Conservation (phyloP, 2,113 vertebrate genomes). For the Anolis carolinensis region DNA sequence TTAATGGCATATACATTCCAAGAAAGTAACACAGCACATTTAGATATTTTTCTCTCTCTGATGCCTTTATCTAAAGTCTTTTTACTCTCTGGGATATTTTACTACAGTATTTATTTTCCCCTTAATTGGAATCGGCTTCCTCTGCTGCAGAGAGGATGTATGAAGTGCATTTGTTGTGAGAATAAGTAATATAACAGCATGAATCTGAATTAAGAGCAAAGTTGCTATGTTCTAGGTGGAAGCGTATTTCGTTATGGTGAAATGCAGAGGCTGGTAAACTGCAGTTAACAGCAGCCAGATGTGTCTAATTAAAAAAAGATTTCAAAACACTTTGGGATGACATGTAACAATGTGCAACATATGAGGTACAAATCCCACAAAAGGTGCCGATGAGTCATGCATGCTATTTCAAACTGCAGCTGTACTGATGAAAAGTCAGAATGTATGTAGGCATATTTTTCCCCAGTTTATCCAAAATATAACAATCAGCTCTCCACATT, state of each 20-base stretch:
- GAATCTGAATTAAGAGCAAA: not conserved
- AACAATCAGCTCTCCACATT: no score
- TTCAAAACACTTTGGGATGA: not conserved
- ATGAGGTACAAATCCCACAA: not conserved
- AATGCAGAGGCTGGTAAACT: not conserved
- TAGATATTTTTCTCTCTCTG: not conserved
- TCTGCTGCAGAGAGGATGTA: not conserved
- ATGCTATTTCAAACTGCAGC: not conserved
- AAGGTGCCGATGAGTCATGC: not conserved
- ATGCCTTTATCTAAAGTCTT: not conserved
- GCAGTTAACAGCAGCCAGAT: conserved; percentile 16
- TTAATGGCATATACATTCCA: accelerated
- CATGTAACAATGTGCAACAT: not conserved
- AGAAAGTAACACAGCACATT: not conserved
- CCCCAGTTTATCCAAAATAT: not conserved
- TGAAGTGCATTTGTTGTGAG: not conserved
- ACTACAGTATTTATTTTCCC: accelerated
- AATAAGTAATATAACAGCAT: not conserved
- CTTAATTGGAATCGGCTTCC: not conserved
- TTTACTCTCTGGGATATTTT: not conserved
- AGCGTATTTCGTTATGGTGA: not conserved
- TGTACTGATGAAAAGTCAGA: not conserved
- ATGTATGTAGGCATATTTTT: not conserved
- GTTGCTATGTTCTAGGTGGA: not conserved
- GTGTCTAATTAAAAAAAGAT: not conserved